Evolutionary conservation across 2,888 invertebrate genomes (phyloP).

Genomic region (Phortica magna): DNA sequence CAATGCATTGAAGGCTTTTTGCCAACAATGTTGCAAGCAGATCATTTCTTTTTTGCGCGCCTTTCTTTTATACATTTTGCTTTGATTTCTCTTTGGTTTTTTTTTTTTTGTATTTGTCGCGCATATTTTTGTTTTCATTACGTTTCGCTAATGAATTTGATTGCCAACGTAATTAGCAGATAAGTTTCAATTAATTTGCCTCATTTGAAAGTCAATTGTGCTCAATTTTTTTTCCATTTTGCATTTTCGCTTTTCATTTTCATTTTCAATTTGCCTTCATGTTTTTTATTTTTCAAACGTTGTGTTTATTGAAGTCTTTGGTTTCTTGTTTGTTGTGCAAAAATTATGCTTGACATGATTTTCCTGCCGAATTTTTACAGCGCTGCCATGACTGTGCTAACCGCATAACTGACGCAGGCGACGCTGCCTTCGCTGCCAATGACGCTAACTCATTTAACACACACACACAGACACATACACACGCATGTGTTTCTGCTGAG

Average conservation of each 20-base stretch:
- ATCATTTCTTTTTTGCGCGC: conserved; percentile 7
- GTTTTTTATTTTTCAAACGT: not conserved
- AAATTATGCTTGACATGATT: conserved; percentile 15
- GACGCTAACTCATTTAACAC: too few relatives aligned
- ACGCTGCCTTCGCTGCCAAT: too few relatives aligned
- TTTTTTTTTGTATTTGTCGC: not conserved
- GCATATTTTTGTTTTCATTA: conserved; percentile 6
- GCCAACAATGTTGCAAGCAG: not conserved
- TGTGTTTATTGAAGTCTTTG: not conserved
- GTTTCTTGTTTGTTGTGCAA: not conserved
- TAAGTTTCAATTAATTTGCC: conserved; percentile 47
- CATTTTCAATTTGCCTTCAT: not conserved
- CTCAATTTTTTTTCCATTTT: not conserved
- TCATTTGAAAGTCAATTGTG: conserved; percentile 59
- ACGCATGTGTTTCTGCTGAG: not conserved
- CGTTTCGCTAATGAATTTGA: conserved; percentile 31
- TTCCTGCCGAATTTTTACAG: conserved; percentile 11
- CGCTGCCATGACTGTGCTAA: not conserved
- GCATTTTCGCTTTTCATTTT: not conserved
- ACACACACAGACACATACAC: not conserved
- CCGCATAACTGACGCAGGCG: not conserved
- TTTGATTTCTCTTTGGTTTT: not conserved
- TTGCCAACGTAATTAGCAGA: conserved; percentile 56
- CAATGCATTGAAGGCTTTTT: conserved; percentile 24
- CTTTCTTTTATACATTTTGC: not conserved